A percentile compares a stretch with the other conserved stretches of the same genome.
phyloP scores from a whole-genome alignment of 1,140 invertebrate genomes.

The Lamellibrachia luymesi region DNA sequence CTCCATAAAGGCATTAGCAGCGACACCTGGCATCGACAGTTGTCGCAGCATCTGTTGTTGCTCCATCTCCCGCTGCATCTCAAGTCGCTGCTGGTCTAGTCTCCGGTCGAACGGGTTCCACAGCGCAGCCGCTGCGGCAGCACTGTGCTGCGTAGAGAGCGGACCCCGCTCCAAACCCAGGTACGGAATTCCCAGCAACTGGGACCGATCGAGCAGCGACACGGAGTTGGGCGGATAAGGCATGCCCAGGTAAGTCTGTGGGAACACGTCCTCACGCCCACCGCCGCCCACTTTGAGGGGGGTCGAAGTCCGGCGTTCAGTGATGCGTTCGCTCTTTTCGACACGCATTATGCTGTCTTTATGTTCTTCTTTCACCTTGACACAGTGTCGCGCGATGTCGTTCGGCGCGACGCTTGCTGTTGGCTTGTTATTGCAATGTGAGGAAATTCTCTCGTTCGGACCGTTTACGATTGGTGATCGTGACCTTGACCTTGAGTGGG shows the following conservation, averaged over 20 bases:
- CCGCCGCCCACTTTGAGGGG: neutral
- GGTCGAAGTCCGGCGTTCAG: neutral
- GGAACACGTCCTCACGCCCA: neutral
- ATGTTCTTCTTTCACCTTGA: slow-evolving; percentile 8
- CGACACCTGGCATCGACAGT: neutral
- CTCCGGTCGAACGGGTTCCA: slow-evolving; percentile 9
- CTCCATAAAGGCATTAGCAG: neutral
- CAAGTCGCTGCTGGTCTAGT: slow-evolving; percentile 4
- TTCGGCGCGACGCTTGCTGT: neutral
- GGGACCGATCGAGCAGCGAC: neutral
- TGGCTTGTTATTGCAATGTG: neutral
- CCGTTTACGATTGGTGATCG: neutral
- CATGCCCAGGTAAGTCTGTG: neutral
- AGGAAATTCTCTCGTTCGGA: neutral
- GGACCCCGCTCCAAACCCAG: neutral
- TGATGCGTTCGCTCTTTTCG: neutral
- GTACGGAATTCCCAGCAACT: neutral
- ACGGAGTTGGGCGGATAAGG: slow-evolving; percentile 12
- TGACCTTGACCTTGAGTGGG: slow-evolving; percentile 3
- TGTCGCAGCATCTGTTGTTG: neutral
- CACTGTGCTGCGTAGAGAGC: neutral
- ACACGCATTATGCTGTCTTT: slow-evolving; percentile 5
- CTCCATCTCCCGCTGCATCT: neutral
- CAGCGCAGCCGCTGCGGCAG: neutral
- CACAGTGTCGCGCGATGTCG: neutral